These are phyloP conservation scores for Halictus quadricinctus DNA, from an alignment of 2,888 invertebrate genomes.

Conservation along the genomic window DNA sequence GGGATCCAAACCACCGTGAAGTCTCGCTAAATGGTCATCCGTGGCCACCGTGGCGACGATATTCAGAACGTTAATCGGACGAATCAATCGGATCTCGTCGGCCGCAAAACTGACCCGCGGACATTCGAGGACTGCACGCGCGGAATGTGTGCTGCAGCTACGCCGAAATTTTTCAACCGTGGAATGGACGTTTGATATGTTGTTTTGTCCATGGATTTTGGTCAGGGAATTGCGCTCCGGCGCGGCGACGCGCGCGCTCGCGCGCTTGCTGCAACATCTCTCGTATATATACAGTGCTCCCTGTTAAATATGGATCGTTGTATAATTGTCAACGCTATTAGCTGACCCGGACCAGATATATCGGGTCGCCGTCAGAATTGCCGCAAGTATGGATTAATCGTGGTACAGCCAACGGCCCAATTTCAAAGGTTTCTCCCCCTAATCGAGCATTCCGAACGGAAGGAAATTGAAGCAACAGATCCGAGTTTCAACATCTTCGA, in stretches of 20 bases:
- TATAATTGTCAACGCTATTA: conserved; percentile 56
- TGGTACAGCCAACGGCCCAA: neutral
- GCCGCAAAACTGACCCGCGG: conserved; percentile 55
- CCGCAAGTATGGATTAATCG: conserved; percentile 28
- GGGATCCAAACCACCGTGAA: conserved; percentile 57
- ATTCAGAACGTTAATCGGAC: conserved; percentile 75
- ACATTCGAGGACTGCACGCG: conserved; percentile 55
- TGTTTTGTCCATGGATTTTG: conserved; percentile 55
- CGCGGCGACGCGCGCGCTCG: neutral
- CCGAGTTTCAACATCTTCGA: neutral
- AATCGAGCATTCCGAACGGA: neutral
- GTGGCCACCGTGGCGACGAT: conserved; percentile 66
- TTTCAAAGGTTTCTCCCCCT: neutral
- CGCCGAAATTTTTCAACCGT: conserved; percentile 49
- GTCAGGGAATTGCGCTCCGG: conserved; percentile 50
- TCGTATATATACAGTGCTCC: neutral
- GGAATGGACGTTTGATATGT: conserved; percentile 58
- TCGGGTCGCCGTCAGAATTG: conserved; percentile 37
- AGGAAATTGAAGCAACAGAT: neutral
- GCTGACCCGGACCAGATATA: conserved; percentile 34
- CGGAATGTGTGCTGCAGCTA: conserved; percentile 45
- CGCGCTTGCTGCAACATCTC: neutral
- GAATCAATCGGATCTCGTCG: conserved; percentile 71
- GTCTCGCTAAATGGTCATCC: conserved; percentile 60
- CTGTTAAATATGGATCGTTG: conserved; percentile 59